These are phyloP conservation scores for Karalla daura DNA, from an alignment of 2,797 vertebrate genomes.

Conservation along the genomic window DNA sequence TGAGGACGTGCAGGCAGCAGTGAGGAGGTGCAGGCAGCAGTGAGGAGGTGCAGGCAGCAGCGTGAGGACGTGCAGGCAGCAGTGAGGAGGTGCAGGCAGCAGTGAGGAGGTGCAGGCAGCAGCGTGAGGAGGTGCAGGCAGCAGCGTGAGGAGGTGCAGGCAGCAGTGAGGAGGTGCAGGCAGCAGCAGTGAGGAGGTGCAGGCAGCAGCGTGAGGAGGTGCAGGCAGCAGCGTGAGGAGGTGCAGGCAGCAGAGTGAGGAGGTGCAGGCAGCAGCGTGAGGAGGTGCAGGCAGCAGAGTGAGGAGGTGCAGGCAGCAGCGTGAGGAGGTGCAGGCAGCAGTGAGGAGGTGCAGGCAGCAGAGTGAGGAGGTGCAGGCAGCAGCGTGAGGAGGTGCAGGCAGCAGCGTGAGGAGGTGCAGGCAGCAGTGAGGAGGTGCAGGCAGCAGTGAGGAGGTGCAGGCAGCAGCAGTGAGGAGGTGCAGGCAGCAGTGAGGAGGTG, in stretches of 20 bases:
- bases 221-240: slow-evolving; percentile 39
- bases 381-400: slow-evolving; percentile 27
- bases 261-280: slow-evolving; percentile 32
- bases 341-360: slow-evolving; percentile 25
- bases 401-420: slow-evolving; percentile 41
- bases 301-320: slow-evolving; percentile 20
- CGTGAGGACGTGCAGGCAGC: slow-evolving; percentile 47
- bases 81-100: slow-evolving; percentile 31
- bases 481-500: no score
- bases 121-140: slow-evolving; percentile 28
- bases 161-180: slow-evolving; percentile 32
- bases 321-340: slow-evolving; percentile 50
- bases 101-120: slow-evolving; percentile 45
- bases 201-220: slow-evolving; percentile 25
- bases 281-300: slow-evolving; percentile 43
- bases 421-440: no score
- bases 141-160: slow-evolving; percentile 41
- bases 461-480: slow-evolving; percentile 40
- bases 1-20: slow-evolving; percentile 51
- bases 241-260: slow-evolving; percentile 28
- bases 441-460: slow-evolving; percentile 31
- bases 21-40: no score
- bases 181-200: slow-evolving; percentile 40
- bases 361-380: slow-evolving; percentile 45
- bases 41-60: slow-evolving; percentile 22